Evolutionary conservation across 2,113 vertebrate species (phyloP).

Genomic region (Variabilichromis moorii): DNA sequence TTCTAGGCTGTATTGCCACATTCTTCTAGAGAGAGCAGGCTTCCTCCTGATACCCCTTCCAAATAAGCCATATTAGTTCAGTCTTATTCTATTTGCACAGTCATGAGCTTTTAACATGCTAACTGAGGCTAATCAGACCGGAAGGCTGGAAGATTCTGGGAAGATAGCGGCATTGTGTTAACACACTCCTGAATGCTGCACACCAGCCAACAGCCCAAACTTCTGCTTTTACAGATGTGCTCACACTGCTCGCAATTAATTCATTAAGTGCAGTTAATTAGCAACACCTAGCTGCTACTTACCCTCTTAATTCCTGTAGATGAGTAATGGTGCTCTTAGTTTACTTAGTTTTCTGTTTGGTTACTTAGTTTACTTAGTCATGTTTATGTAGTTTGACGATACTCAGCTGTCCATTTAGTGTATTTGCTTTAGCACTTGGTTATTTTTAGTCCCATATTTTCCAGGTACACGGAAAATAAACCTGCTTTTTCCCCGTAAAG

Average conservation of each 20-base stretch:
- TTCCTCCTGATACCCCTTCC: not conserved
- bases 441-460: not conserved
- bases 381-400: not conserved
- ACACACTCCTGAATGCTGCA: not conserved
- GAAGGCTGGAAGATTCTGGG: not conserved
- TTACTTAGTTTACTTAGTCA: not conserved
- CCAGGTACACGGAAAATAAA: not conserved
- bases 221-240: not conserved
- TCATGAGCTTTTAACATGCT: not conserved
- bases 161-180: not conserved
- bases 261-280: not conserved
- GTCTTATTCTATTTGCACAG: not conserved
- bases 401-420: not conserved
- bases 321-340: not conserved
- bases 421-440: not conserved
- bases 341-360: not conserved
- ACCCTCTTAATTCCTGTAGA: not conserved
- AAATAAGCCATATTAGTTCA: not conserved
- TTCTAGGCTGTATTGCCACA: not conserved
- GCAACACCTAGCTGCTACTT: not conserved
- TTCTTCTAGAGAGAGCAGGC: not conserved
- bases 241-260: not conserved
- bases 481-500: not conserved
- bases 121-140: not conserved
- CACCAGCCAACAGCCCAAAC: not conserved